Evolutionary conservation across 2,113 vertebrate species (phyloP), one percentile per base, ranked within the genome.

Genomic region (Isurus oxyrinchus): DNA sequence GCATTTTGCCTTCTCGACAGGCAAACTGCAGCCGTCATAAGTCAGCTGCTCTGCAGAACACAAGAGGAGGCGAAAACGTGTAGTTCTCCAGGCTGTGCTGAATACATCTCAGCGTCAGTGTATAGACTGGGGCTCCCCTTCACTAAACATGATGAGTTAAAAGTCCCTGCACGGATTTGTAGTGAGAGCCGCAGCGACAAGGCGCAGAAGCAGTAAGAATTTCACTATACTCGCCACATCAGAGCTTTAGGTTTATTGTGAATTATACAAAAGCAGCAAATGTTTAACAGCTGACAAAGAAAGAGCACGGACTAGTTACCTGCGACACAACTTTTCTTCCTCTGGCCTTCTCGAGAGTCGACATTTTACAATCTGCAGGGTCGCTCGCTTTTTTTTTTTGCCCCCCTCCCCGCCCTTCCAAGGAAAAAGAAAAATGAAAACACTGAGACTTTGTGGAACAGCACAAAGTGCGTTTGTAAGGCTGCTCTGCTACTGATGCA

Each of bases 381-480:
- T 59, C 57, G 13, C 55, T 61, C 5, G 57, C 55, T 59, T 59
- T 31, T 76, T 61, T 61, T 93, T 35, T n/a, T 35, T 19, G 25
- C 53, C 25, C 25, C 87, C 21, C 2, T 25, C 57, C 19, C 90
- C 90, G 6, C 90, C 88, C 27, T 35, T 87, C 49, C 88, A 31
- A 35, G 8, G 72, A 57, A 59, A 31, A n/a, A 59, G 23, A 31
- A 91, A 91, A 91, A 57, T 93, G 57, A 61, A 72, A 63, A 94
- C 59, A 63, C 90, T 63, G 90, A 44, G 7, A 31, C 35, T 63
- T 31, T 63, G 90, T 94, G 59, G 90, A 94, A 35, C 90, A 94
- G 90, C 59, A 94, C 90, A 94, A 40, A 94, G 90, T 63, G 90
- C 90, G 90, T 94, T 63, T 94, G 90, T 94, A 2, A 94, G 59